These are phyloP conservation scores for Mormyrus iriodes DNA, from an alignment of 2,113 vertebrate species.

Conservation along the genomic window DNA sequence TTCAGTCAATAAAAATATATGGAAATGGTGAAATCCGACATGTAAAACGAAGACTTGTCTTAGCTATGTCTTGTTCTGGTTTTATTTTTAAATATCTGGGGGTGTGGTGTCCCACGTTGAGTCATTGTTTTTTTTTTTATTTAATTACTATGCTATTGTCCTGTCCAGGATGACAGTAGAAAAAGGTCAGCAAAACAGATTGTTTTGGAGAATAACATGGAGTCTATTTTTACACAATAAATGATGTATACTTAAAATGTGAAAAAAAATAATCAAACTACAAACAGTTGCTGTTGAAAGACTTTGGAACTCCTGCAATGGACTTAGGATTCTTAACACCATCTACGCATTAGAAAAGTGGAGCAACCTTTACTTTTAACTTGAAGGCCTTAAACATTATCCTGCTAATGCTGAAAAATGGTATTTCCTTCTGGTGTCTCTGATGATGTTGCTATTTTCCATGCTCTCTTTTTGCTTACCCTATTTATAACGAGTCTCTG, in stretches of 20 bases:
- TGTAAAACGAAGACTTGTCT: neutral
- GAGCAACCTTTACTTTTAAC: neutral
- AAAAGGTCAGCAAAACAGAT: constrained; percentile 41
- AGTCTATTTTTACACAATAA: constrained; percentile 44
- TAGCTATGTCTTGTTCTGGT: neutral
- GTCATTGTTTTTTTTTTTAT: neutral
- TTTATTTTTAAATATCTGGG: constrained; percentile 11
- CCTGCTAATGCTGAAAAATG: neutral
- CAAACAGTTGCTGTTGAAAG: neutral
- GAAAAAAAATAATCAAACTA: neutral
- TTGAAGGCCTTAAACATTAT: neutral
- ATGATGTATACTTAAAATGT: neutral
- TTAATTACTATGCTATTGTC: neutral
- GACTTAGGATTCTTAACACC: neutral
- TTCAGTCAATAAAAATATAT: constrained; percentile 40
- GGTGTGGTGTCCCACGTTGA: constrained; percentile 14
- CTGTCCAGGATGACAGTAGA: constrained; percentile 48
- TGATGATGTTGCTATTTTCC: constrained; percentile 20
- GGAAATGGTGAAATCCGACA: neutral
- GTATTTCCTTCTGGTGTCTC: constrained; percentile 9
- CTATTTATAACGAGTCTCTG: constrained; percentile 56
- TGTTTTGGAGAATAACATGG: constrained; percentile 49
- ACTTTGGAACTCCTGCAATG: neutral
- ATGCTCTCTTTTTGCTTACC: constrained; percentile 43
- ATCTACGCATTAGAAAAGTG: neutral